A percentile compares a stretch with the other conserved stretches of the same genome.
These are phyloP conservation scores for Lepidothrix coronata DNA, from an alignment of 2,113 vertebrate species.

Conservation along the genomic window DNA sequence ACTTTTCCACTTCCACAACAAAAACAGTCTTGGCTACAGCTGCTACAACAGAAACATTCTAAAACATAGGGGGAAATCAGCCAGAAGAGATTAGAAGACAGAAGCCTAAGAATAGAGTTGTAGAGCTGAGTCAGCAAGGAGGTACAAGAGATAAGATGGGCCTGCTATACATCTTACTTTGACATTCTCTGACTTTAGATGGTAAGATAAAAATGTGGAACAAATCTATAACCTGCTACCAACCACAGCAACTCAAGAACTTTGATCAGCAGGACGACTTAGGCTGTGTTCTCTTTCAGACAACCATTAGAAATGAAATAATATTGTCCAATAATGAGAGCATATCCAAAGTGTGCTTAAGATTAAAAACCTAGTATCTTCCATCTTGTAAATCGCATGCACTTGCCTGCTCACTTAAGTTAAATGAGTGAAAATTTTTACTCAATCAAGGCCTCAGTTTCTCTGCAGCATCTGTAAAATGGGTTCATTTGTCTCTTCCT, in stretches of 20 bases:
- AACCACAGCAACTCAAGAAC: neutral
- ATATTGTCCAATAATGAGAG: neutral
- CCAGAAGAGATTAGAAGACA: constrained; percentile 29
- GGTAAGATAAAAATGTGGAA: neutral
- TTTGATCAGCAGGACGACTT: neutral
- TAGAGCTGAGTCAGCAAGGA: constrained; percentile 23
- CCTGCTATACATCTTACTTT: neutral
- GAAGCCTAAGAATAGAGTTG: constrained; percentile 19
- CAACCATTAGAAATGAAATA: neutral
- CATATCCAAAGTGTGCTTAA: neutral
- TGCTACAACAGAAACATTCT: constrained; percentile 41
- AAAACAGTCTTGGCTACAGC: neutral
- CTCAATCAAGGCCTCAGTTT: neutral
- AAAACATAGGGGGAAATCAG: constrained; percentile 18
- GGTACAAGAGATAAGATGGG: neutral
- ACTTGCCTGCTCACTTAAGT: neutral
- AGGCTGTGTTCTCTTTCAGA: neutral
- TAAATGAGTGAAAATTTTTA: neutral
- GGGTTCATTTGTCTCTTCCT: neutral
- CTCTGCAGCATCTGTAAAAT: neutral
- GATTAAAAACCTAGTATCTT: neutral
- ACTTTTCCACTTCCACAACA: constrained; percentile 53
- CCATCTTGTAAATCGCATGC: neutral
- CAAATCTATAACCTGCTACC: neutral
- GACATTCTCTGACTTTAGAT: neutral